phyloP scores from a whole-genome alignment of 2,797 vertebrate species.

The Holocentrus rufus region DNA sequence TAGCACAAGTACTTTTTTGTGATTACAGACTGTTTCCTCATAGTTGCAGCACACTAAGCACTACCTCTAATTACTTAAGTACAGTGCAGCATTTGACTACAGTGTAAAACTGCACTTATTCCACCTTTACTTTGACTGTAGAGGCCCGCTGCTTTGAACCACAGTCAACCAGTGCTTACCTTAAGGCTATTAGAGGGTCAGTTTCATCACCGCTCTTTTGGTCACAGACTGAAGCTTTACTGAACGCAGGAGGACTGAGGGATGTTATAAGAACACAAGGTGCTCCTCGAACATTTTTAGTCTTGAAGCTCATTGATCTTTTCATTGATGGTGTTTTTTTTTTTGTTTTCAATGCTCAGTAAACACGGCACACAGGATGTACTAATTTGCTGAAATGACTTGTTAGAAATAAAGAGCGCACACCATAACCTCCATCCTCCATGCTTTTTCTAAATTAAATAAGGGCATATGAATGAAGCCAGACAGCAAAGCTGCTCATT shows the following conservation, averaged over 20 bases:
- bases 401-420: not conserved
- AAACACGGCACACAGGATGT: not conserved
- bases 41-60: not conserved
- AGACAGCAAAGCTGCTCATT: too few species aligned
- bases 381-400: not conserved
- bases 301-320: not conserved
- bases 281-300: not conserved
- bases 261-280: not conserved
- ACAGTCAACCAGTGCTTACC: slow-evolving; percentile 10
- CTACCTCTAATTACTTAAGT: slow-evolving; percentile 17
- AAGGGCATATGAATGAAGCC: too few species aligned
- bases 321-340: too few species aligned
- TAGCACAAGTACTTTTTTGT: not conserved
- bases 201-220: not conserved
- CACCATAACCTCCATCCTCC: too few species aligned
- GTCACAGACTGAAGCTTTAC: not conserved
- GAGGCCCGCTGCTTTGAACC: slow-evolving; percentile 19
- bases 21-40: slow-evolving; percentile 5
- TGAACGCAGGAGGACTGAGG: not conserved
- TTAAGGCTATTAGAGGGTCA: slow-evolving; percentile 19
- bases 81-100: slow-evolving; percentile 14
- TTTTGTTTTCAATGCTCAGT: too few species aligned
- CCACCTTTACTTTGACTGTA: slow-evolving; percentile 22
- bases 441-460: too few species aligned
- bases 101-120: slow-evolving; percentile 6